Conservation (phyloP, 2,797 vertebrate genomes). For the Silurus aristotelis region DNA sequence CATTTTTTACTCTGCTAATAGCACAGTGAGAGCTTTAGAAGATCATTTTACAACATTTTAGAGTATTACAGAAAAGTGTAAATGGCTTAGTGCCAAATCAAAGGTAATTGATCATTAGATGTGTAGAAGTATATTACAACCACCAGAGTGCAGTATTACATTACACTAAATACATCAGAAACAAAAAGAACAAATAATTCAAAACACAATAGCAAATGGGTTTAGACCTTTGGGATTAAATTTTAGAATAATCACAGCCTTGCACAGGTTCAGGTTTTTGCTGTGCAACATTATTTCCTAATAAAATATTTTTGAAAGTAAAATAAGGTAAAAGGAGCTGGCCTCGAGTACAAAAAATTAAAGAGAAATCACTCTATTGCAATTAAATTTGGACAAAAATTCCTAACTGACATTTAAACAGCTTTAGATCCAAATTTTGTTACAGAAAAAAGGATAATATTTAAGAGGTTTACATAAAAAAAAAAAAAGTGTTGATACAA, state of each 20-base stretch:
- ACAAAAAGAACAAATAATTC: not conserved
- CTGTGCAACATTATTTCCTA: not conserved
- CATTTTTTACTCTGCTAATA: not conserved
- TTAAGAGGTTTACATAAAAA: not conserved
- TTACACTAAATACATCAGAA: not conserved
- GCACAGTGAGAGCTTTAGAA: not conserved
- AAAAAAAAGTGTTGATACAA: not conserved
- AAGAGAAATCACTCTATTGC: not conserved
- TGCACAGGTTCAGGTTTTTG: not conserved
- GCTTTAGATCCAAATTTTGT: not conserved
- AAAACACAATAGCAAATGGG: not conserved
- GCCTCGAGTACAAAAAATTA: not conserved
- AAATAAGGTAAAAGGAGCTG: not conserved
- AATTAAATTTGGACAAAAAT: not conserved
- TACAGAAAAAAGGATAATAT: no score
- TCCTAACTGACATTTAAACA: not conserved
- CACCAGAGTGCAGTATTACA: conserved; percentile 39
- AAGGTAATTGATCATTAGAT: not conserved
- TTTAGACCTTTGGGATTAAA: not conserved
- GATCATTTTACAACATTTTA: no score
- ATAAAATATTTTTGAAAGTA: not conserved
- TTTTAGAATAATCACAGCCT: not conserved
- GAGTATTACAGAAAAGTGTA: not conserved
- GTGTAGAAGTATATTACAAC: not conserved
- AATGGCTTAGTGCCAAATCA: not conserved